phyloP scores from a whole-genome alignment of 2,888 invertebrate species.

The Pardosa pseudoannulata region DNA sequence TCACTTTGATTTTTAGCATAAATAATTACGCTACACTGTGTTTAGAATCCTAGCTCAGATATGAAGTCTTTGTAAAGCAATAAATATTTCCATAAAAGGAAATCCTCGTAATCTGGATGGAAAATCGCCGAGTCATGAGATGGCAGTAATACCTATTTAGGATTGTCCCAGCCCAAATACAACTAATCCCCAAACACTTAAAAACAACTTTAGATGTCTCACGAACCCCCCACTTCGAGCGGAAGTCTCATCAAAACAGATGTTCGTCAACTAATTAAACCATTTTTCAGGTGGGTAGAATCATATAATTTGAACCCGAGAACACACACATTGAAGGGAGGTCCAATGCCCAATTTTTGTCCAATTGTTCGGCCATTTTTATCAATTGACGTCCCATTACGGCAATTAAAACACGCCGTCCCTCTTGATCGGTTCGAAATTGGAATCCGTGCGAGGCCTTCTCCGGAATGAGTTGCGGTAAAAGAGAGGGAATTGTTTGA shows the following conservation, averaged over 20 bases:
- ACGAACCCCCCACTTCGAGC: background rate
- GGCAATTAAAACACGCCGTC: background rate
- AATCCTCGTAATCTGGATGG: no score
- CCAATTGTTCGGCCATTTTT: background rate
- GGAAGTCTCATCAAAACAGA: background rate
- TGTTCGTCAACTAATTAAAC: background rate
- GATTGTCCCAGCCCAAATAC: no score
- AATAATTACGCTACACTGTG: no score
- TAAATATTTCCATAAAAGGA: no score
- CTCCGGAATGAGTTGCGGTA: background rate
- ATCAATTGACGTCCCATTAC: background rate
- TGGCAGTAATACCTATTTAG: no score
- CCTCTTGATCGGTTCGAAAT: background rate
- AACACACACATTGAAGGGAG: conserved; percentile 1
- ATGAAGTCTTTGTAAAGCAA: no score
- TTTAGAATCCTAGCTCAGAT: no score
- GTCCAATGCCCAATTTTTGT: background rate
- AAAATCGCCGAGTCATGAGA: no score
- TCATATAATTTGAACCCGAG: no score
- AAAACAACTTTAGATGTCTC: background rate
- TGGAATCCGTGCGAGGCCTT: background rate
- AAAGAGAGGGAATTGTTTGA: background rate
- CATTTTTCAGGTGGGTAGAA: background rate
- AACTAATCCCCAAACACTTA: background rate
- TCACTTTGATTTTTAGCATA: no score